phyloP scores from a whole-genome alignment of 2,113 vertebrate species.

The Xiphophorus maculatus region DNA sequence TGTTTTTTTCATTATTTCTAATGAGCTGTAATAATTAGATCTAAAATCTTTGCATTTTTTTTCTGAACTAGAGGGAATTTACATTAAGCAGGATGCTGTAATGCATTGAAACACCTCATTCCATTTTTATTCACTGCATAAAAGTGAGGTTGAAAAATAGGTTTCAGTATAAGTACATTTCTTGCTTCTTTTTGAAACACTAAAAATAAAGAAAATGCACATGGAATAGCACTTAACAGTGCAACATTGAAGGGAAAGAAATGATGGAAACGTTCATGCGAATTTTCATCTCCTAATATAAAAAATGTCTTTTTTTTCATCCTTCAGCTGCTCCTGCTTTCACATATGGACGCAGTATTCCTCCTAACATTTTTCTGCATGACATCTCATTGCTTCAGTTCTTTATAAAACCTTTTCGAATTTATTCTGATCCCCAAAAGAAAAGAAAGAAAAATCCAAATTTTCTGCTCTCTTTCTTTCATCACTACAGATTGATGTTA shows the following conservation, averaged over 20 bases:
- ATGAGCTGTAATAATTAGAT: neutral
- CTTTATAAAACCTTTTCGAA: conserved; percentile 46
- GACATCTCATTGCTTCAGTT: conserved; percentile 36
- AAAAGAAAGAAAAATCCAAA: conserved; percentile 32
- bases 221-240: conserved; percentile 17
- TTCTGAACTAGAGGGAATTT: neutral
- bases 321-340: conserved; percentile 24
- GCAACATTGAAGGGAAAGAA: conserved; percentile 5
- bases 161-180: conserved; percentile 30
- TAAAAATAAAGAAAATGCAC: conserved; percentile 32
- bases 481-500: conserved; percentile 72
- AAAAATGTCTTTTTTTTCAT: conserved; percentile 18
- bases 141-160: neutral
- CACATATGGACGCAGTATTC: conserved; percentile 27
- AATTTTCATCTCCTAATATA: conserved; percentile 9
- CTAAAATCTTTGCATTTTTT: neutral
- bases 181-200: conserved; percentile 35
- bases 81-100: neutral
- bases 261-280: conserved; percentile 31
- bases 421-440: conserved; percentile 34
- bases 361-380: conserved; percentile 40
- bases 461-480: conserved; percentile 52
- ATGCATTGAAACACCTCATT: neutral
- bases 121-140: conserved; percentile 7
- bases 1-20: neutral